Percentiles rank a stretch among this genome's conserved stretches.
Conservation (phyloP, 2,888 invertebrate species). For the Dromius quadrimaculatus region DNA sequence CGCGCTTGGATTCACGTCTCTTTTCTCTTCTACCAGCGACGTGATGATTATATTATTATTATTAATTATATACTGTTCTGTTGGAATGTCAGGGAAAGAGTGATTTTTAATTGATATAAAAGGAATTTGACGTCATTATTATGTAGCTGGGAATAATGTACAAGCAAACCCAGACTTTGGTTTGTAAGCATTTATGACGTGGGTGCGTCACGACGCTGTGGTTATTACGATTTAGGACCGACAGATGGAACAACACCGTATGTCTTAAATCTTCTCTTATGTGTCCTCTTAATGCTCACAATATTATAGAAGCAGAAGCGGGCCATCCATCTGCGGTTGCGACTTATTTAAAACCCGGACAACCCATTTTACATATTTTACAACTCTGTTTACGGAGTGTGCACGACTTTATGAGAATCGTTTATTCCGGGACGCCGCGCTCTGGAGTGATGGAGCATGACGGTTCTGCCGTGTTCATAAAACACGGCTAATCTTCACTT, state of each 20-base stretch:
- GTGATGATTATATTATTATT: constrained; percentile 33
- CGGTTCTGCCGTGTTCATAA: constrained; percentile 11
- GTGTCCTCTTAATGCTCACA: constrained; percentile 43
- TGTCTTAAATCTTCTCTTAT: constrained; percentile 52
- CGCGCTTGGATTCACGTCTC: background rate
- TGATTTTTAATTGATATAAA: background rate
- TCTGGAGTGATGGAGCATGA: constrained; percentile 21
- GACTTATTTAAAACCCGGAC: constrained; percentile 51
- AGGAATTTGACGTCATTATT: background rate
- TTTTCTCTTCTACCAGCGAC: background rate
- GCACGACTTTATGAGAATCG: constrained; percentile 52
- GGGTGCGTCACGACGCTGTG: constrained; percentile 23
- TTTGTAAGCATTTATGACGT: constrained; percentile 1
- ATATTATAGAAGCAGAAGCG: constrained; percentile 46
- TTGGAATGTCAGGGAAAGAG: constrained; percentile 26
- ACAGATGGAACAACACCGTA: constrained; percentile 55
- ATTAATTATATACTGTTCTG: constrained; percentile 22
- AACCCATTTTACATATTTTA: constrained; percentile 53
- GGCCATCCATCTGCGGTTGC: constrained; percentile 41
- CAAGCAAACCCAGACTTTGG: too few relatives aligned
- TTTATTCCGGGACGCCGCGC: constrained; percentile 45
- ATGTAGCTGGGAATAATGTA: too few relatives aligned
- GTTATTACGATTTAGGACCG: constrained; percentile 55
- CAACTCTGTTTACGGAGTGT: constrained; percentile 52
- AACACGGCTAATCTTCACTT: constrained; percentile 10